phyloP scores from a whole-genome alignment of 1,140 invertebrate species.

The Drosophila bipectinata region DNA sequence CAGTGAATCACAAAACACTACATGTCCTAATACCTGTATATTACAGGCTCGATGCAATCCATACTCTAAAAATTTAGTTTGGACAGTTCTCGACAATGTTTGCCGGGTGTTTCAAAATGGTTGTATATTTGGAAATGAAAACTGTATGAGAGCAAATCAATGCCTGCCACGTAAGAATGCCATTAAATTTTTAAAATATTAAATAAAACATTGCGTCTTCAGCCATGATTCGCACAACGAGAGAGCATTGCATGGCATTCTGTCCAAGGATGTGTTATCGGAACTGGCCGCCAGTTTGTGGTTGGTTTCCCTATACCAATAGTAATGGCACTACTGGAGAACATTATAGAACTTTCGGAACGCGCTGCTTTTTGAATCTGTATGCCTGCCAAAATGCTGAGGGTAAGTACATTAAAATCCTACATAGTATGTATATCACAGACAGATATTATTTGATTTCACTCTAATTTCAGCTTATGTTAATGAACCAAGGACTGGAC shows the following conservation, averaged over 20 bases:
- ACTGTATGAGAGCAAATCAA: slow-evolving; percentile 42
- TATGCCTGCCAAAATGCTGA: slow-evolving; percentile 24
- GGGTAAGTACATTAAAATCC: slow-evolving; percentile 7
- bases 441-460: too few species aligned
- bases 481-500: slow-evolving; percentile 27
- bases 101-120: slow-evolving; percentile 59
- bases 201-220: neutral
- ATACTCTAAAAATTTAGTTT: slow-evolving; percentile 42
- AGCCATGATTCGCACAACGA: slow-evolving; percentile 19
- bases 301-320: slow-evolving; percentile 38
- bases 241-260: slow-evolving; percentile 22
- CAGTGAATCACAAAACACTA: slow-evolving; percentile 11
- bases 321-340: slow-evolving; percentile 14
- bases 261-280: slow-evolving; percentile 21
- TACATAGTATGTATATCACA: neutral
- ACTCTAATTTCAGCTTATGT: slow-evolving; percentile 33
- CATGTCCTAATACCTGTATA: slow-evolving; percentile 29
- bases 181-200: neutral
- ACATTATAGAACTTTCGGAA: slow-evolving; percentile 9
- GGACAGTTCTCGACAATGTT: slow-evolving; percentile 19
- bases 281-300: slow-evolving; percentile 12
- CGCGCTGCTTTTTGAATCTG: slow-evolving; percentile 25
- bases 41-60: slow-evolving; percentile 28
- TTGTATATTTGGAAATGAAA: slow-evolving; percentile 45
- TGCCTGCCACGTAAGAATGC: slow-evolving; percentile 35